These are phyloP conservation scores for Agrypnia vestita DNA, from an alignment of 1,140 invertebrate genomes.

Conservation along the genomic window DNA sequence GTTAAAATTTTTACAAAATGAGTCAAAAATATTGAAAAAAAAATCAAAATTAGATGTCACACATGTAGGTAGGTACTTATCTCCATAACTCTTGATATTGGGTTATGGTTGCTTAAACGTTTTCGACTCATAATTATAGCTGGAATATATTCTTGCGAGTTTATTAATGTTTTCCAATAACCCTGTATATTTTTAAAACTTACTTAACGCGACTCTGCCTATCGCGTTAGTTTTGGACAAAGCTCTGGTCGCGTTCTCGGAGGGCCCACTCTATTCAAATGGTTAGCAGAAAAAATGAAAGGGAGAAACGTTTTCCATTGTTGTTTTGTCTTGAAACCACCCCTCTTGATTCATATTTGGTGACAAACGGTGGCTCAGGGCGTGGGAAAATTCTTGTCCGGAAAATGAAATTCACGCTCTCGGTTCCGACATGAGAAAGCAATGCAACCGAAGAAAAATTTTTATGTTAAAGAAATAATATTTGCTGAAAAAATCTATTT, in stretches of 20 bases:
- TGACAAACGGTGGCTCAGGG: not conserved
- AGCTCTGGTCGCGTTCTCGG: not conserved
- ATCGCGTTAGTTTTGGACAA: not conserved
- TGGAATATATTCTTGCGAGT: too few relatives aligned
- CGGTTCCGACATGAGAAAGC: not conserved
- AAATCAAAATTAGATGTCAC: too few relatives aligned
- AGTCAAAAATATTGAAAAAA: too few relatives aligned
- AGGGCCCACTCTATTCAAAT: not conserved
- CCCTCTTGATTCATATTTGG: conserved; percentile 2
- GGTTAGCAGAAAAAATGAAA: not conserved
- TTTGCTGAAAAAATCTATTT: too few relatives aligned
- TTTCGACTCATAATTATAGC: too few relatives aligned
- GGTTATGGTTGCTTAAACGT: too few relatives aligned
- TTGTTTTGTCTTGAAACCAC: conserved; percentile 1
- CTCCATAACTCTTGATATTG: too few relatives aligned
- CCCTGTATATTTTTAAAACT: not conserved
- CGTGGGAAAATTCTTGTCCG: not conserved
- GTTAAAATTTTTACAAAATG: too few relatives aligned
- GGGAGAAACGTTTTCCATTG: not conserved
- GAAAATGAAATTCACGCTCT: not conserved
- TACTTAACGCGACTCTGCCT: not conserved
- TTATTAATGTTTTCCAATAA: too few relatives aligned
- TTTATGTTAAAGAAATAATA: too few relatives aligned
- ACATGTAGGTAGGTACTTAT: too few relatives aligned
- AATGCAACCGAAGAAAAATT: too few relatives aligned